Percentiles rank a stretch among this genome's conserved stretches.
These are phyloP conservation scores for Bombycilla garrulus DNA, from an alignment of 2,113 vertebrate genomes.

Conservation along the genomic window DNA sequence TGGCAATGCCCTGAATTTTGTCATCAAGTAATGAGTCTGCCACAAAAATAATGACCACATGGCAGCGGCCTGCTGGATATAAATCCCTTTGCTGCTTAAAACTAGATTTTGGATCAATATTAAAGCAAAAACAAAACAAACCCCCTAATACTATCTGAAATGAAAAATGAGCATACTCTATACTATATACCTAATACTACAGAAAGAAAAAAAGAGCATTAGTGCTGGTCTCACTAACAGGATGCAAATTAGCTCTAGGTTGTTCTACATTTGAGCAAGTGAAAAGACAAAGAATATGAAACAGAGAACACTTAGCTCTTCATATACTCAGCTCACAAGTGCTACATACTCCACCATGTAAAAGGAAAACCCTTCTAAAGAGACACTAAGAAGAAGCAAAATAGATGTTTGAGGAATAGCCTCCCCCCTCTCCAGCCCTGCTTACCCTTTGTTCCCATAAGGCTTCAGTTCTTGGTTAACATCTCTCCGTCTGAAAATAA, in stretches of 20 bases:
- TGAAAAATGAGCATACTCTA: background rate
- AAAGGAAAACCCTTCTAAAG: background rate
- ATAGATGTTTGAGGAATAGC: background rate
- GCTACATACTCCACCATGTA: background rate
- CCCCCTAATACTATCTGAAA: background rate
- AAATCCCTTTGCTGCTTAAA: background rate
- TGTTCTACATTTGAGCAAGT: background rate
- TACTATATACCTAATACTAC: no score
- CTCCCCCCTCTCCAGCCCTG: background rate
- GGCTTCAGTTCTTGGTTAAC: background rate
- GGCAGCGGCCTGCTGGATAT: background rate
- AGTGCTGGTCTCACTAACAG: background rate
- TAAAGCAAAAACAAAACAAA: background rate
- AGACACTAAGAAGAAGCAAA: background rate
- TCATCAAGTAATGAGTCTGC: slow-evolving; percentile 15
- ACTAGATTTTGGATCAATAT: slow-evolving; percentile 24
- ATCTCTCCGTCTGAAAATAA: slow-evolving; percentile 28
- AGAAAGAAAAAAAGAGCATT: background rate
- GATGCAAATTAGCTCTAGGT: background rate
- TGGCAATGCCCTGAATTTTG: slow-evolving; percentile 3
- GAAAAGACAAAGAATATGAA: background rate
- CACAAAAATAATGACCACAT: slow-evolving; percentile 18
- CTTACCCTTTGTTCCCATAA: background rate
- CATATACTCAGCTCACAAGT: background rate
- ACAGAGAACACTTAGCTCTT: background rate